Percentiles rank a stretch among this genome's conserved stretches.
Evolutionary conservation across 2,888 invertebrate species (phyloP).

Genomic region (Caenorhabditis wallacei): DNA sequence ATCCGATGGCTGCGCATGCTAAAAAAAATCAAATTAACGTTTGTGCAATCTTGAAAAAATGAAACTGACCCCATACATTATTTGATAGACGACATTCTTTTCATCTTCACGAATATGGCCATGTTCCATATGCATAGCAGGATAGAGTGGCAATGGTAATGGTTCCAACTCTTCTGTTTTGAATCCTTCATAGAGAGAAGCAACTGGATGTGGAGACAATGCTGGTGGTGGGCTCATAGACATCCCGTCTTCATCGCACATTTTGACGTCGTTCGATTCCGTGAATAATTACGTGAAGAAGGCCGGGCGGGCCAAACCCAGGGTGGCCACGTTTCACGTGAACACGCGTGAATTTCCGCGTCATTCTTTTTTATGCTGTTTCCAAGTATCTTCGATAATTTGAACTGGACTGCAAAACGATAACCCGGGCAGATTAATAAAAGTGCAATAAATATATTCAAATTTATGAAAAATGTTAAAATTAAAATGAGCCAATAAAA

Average conservation of each 20-base stretch:
- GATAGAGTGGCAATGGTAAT: neutral
- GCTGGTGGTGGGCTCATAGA: slow-evolving; percentile 36
- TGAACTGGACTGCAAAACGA: too few relatives aligned
- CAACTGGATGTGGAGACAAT: slow-evolving; percentile 16
- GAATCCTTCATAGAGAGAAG: neutral
- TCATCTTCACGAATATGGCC: slow-evolving; percentile 17
- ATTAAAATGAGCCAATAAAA: slow-evolving; percentile 6
- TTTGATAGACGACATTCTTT: slow-evolving; percentile 31
- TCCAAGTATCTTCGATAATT: neutral
- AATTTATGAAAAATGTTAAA: neutral
- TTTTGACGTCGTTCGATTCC: slow-evolving; percentile 27
- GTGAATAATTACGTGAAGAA: slow-evolving; percentile 39
- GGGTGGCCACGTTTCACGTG: slow-evolving; percentile 50
- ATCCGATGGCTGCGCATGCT: slow-evolving; percentile 31
- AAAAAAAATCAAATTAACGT: too few relatives aligned
- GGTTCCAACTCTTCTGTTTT: slow-evolving; percentile 7
- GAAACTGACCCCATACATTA: slow-evolving; percentile 49
- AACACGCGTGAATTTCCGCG: slow-evolving; percentile 27
- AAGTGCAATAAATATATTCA: neutral
- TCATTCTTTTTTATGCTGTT: slow-evolving; percentile 9
- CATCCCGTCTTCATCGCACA: slow-evolving; percentile 31
- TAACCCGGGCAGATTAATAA: neutral
- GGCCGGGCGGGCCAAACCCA: slow-evolving; percentile 7
- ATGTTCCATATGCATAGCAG: neutral
- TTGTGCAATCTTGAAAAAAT: neutral